Conservation (phyloP, 2,888 invertebrate genomes). For the Galeopsomyia nigrocyanea region DNA sequence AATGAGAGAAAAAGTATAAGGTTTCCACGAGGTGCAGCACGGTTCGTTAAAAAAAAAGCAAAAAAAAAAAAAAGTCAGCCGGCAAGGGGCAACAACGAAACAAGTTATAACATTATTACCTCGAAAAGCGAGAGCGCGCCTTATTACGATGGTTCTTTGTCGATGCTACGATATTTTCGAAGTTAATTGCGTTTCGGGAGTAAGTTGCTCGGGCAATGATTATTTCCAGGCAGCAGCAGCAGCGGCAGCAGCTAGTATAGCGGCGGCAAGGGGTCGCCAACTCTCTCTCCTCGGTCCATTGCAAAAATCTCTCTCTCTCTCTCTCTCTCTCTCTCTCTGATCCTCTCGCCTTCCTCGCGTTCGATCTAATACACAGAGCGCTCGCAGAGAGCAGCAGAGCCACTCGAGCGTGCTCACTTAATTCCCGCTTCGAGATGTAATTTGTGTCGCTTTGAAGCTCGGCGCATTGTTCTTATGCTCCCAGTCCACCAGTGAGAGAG, state of each 20-base stretch:
- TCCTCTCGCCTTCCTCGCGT: slow-evolving; percentile 40
- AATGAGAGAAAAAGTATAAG: slow-evolving; percentile 19
- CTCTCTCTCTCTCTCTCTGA: too few species aligned
- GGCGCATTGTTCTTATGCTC: slow-evolving; percentile 49
- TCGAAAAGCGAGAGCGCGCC: slow-evolving; percentile 24
- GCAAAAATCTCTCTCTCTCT: slow-evolving; percentile 44
- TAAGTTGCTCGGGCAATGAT: slow-evolving; percentile 44
- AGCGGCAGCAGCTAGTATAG: not conserved
- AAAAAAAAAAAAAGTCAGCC: too few species aligned
- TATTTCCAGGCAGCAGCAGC: slow-evolving; percentile 39
- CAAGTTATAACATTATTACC: slow-evolving; percentile 44
- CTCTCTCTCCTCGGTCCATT: slow-evolving; percentile 21
- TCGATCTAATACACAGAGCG: slow-evolving; percentile 46
- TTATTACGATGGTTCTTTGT: slow-evolving; percentile 44
- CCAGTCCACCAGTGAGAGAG: slow-evolving; percentile 20
- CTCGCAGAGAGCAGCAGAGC: slow-evolving; percentile 38
- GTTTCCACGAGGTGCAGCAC: slow-evolving; percentile 13
- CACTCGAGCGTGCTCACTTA: slow-evolving; percentile 54
- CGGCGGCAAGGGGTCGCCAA: slow-evolving; percentile 10
- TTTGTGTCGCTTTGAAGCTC: slow-evolving; percentile 60
- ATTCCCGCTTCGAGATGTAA: slow-evolving; percentile 60
- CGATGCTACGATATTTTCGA: slow-evolving; percentile 47
- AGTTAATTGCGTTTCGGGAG: slow-evolving; percentile 49
- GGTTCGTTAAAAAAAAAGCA: slow-evolving; percentile 14
- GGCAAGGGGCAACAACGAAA: not conserved